Evolutionary conservation across 2,888 invertebrate genomes (phyloP).

Genomic region (Crossocerus cetratus): DNA sequence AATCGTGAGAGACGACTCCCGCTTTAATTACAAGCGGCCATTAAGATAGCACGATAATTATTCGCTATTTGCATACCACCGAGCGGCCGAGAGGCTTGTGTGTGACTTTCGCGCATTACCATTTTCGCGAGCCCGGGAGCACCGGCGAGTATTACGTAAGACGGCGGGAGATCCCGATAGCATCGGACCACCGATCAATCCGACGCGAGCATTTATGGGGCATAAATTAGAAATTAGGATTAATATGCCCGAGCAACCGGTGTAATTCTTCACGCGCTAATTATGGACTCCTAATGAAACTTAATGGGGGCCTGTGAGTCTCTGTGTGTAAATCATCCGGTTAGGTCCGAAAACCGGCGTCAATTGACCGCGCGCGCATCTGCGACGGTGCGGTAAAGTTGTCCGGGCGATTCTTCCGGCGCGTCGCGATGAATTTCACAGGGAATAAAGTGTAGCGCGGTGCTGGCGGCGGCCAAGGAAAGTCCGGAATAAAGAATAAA

Average conservation of each 20-base stretch:
- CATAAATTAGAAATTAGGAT: no score
- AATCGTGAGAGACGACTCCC: constrained; percentile 42
- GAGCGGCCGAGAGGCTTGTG: not conserved
- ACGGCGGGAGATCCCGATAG: no score
- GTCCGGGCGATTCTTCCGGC: constrained; percentile 37
- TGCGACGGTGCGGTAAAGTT: not conserved
- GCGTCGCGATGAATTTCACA: constrained; percentile 55
- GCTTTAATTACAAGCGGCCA: constrained; percentile 30
- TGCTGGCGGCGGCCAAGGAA: constrained; percentile 9
- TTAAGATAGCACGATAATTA: not conserved
- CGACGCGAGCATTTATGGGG: no score
- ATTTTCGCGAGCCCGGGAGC: not conserved
- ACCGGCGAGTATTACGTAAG: no score
- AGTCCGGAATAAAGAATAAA: constrained; percentile 13
- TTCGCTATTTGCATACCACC: not conserved
- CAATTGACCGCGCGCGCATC: not conserved
- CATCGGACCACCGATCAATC: no score
- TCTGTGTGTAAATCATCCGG: no score
- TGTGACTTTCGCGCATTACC: not conserved
- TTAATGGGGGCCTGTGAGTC: no score
- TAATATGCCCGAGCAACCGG: no score
- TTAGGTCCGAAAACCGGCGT: no score
- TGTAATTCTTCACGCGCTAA: no score
- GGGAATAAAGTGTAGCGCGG: constrained; percentile 44
- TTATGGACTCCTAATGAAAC: no score